Evolutionary conservation across 2,113 vertebrate species (phyloP), one percentile per base, ranked within the genome.

Genomic region (Periophthalmus modestus): DNA sequence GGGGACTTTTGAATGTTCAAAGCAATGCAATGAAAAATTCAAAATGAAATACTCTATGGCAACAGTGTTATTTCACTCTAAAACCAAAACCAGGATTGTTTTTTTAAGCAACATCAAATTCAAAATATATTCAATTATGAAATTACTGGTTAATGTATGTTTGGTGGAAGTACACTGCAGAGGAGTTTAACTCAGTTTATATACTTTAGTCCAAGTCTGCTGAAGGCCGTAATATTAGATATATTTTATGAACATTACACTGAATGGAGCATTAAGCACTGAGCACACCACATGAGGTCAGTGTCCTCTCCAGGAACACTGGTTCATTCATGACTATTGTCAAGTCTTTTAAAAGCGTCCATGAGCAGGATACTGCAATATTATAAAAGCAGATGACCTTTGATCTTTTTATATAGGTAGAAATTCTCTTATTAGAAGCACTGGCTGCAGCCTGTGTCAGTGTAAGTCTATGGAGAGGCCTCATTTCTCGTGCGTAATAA

Each of bases 401-500:
- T 39, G 62, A 65, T 34, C 62, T 39, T n/a, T 19, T 65, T 65
- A 63, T 43, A 65, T 21, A 65, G 36, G 10, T 2, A 13, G 19
- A 5, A 11, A 39, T 65, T 39, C 16, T 65, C 18, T 11, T n/a
- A 36, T 19, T 13, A 65, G 7, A 9, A 21, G 9, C 34, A 4
- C 18, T 19, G 48, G 68, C 14, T 33, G 54, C 36, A 66, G 58
- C 50, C 72, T 67, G 16, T 19, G 59, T 28, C 15, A 16, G 19
- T 58, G 11, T 33, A 9, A 66, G 54, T 73, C 58, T 82, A 77
- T 82, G 74, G 67, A 57, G 43, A 1, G 21, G 73, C 74, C 74
- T 89, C 84, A 88, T 87, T 91, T 85, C 82, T 80, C 46, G 0
- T 75, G 70, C 66, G 87, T 86, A 84, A 65, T 11, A 76, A 74